A percentile compares a stretch with the other conserved stretches of the same genome.
phyloP scores from a whole-genome alignment of 2,888 invertebrate species.

The Synanthedon vespiformis region DNA sequence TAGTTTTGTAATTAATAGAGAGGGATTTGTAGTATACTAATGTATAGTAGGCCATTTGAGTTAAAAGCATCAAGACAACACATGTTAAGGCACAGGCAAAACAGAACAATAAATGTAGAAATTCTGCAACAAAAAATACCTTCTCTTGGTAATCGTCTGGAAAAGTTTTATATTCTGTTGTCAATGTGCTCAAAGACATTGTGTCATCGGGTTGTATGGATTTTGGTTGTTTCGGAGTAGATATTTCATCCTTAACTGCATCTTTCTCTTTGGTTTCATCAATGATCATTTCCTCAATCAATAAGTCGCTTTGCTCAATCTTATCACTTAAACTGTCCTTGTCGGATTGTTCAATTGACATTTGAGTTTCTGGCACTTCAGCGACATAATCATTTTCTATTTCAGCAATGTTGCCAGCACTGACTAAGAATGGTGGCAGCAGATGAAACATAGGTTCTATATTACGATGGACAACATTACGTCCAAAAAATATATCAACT shows the following conservation, averaged over 20 bases:
- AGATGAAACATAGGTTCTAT: conserved; percentile 38
- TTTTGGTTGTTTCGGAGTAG: conserved; percentile 30
- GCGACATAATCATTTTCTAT: conserved; percentile 21
- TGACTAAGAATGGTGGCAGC: conserved; percentile 50
- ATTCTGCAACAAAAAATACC: conserved; percentile 53
- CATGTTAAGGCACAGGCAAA: conserved; percentile 16
- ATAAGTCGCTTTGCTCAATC: conserved; percentile 42
- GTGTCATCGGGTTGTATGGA: conserved; percentile 48
- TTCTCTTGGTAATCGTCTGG: conserved; percentile 77
- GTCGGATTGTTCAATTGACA: conserved; percentile 10
- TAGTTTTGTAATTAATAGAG: conserved; percentile 20
- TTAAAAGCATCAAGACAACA: conserved; percentile 22
- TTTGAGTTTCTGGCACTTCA: conserved; percentile 8
- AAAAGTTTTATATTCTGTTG: conserved; percentile 79
- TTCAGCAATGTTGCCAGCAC: conserved; percentile 38
- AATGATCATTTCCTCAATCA: conserved; percentile 51
- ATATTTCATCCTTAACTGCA: conserved; percentile 24
- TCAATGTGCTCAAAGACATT: conserved; percentile 67
- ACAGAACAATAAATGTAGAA: conserved; percentile 22
- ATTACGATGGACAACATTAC: conserved; percentile 32
- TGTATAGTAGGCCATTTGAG: conserved; percentile 29
- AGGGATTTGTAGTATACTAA: conserved; percentile 21
- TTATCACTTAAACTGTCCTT: conserved; percentile 32
- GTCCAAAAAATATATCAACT: conserved; percentile 30
- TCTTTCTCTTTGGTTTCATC: conserved; percentile 28